phyloP scores from a whole-genome alignment of 2,888 invertebrate species.

The Cabera pusaria region DNA sequence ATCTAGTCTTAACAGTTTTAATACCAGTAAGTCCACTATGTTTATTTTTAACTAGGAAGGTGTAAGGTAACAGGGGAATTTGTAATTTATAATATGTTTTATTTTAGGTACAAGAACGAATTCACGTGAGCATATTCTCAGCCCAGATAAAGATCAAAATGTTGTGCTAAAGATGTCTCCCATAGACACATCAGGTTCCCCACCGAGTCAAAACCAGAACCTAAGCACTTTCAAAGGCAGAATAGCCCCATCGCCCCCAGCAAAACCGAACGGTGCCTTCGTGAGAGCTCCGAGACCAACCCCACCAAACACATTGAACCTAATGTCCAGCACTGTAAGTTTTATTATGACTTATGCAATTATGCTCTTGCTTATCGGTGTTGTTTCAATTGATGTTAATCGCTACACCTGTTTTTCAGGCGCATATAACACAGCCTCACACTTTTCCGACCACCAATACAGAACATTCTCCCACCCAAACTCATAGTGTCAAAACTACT shows the following conservation, averaged over 20 bases:
- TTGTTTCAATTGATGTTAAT: constrained; percentile 55
- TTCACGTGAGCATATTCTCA: constrained; percentile 64
- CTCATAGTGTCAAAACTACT: constrained; percentile 75
- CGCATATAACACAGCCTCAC: constrained; percentile 81
- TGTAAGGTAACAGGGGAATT: too few species aligned
- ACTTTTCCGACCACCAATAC: constrained; percentile 70
- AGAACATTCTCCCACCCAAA: constrained; percentile 67
- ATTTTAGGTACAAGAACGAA: constrained; percentile 67
- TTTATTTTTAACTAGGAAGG: too few species aligned
- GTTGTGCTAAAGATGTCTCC: constrained; percentile 91
- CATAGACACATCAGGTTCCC: constrained; percentile 78
- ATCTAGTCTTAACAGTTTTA: constrained; percentile 90
- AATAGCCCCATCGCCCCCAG: constrained; percentile 80
- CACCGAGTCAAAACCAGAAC: constrained; percentile 71
- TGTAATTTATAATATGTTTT: not conserved
- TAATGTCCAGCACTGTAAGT: constrained; percentile 85
- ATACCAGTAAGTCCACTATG: constrained; percentile 74
- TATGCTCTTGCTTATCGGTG: constrained; percentile 45
- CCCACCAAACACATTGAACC: constrained; percentile 92
- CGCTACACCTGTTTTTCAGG: constrained; percentile 76
- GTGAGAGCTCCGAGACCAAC: constrained; percentile 89
- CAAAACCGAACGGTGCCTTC: constrained; percentile 71
- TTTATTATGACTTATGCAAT: constrained; percentile 10
- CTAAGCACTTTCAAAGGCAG: constrained; percentile 88
- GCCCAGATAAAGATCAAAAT: constrained; percentile 81